Conservation (phyloP, 2,888 invertebrate genomes). For the Philaethria dido region DNA sequence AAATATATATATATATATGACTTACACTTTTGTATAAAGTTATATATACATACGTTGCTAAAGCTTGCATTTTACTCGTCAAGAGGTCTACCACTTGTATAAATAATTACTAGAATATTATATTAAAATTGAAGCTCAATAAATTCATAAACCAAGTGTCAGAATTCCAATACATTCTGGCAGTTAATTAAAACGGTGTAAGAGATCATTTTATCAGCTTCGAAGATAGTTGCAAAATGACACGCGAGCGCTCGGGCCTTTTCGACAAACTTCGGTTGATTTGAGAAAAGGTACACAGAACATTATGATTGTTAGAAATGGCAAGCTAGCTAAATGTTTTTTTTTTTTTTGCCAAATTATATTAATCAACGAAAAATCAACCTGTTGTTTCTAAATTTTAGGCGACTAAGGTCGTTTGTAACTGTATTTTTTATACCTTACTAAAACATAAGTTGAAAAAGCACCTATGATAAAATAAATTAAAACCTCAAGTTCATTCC, state of each 20-base stretch:
- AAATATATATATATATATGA: too few species aligned
- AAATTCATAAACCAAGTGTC: constrained; percentile 58
- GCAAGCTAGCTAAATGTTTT: not conserved
- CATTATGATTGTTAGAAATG: not conserved
- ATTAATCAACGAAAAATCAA: too few species aligned
- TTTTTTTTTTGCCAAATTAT: too few species aligned
- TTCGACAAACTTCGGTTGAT: constrained; percentile 49
- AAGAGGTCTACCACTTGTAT: not conserved
- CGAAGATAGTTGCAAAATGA: constrained; percentile 73
- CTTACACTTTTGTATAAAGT: too few species aligned
- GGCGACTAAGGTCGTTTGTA: too few species aligned
- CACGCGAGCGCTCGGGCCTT: constrained; percentile 72
- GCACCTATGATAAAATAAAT: too few species aligned
- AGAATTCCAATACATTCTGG: constrained; percentile 70
- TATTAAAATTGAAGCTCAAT: not conserved
- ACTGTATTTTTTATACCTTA: too few species aligned
- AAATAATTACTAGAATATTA: not conserved
- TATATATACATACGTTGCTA: too few species aligned
- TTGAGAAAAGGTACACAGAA: constrained; percentile 35
- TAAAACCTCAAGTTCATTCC: too few species aligned
- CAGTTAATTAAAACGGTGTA: constrained; percentile 81
- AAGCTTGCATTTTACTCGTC: too few species aligned
- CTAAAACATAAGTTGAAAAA: too few species aligned
- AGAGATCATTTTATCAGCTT: constrained; percentile 75
- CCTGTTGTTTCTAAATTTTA: too few species aligned